Evolutionary conservation across 1,140 invertebrate species (phyloP).

Genomic region (Pseudomyrmex gracilis): DNA sequence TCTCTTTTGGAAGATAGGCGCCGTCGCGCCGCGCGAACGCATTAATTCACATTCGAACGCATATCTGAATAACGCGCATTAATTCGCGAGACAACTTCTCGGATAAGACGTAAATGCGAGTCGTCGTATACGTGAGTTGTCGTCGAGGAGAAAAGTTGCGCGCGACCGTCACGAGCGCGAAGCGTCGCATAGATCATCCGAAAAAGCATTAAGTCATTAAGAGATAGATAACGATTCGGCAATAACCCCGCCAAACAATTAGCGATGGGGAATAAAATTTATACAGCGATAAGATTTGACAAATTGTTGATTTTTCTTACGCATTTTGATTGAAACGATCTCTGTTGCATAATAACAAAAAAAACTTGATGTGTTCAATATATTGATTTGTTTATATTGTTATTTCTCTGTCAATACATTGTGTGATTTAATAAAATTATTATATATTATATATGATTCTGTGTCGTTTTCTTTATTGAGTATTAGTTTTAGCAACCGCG

Average conservation of each 20-base stretch:
- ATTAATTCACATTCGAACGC: not conserved
- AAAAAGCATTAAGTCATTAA: slow-evolving; percentile 4
- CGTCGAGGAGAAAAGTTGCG: not conserved
- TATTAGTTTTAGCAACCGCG: too few relatives aligned
- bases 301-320: too few relatives aligned
- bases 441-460: too few relatives aligned
- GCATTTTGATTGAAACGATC: too few relatives aligned
- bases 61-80: slow-evolving; percentile 10
- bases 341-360: too few relatives aligned
- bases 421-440: too few relatives aligned
- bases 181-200: slow-evolving; percentile 24
- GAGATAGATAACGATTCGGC: slow-evolving; percentile 28
- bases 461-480: too few relatives aligned
- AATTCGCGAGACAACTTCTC: slow-evolving; percentile 40
- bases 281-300: too few relatives aligned
- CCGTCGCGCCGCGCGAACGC: not conserved
- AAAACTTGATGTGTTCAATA: too few relatives aligned
- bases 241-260: not conserved
- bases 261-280: not conserved
- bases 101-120: slow-evolving; percentile 1
- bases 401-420: too few relatives aligned
- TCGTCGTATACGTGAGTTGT: slow-evolving; percentile 19
- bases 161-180: not conserved
- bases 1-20: not conserved
- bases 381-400: too few relatives aligned